Evolutionary conservation across 2,113 vertebrate genomes (phyloP), one percentile per base, ranked within the genome.

Genomic region (Ellobius talpinus): DNA sequence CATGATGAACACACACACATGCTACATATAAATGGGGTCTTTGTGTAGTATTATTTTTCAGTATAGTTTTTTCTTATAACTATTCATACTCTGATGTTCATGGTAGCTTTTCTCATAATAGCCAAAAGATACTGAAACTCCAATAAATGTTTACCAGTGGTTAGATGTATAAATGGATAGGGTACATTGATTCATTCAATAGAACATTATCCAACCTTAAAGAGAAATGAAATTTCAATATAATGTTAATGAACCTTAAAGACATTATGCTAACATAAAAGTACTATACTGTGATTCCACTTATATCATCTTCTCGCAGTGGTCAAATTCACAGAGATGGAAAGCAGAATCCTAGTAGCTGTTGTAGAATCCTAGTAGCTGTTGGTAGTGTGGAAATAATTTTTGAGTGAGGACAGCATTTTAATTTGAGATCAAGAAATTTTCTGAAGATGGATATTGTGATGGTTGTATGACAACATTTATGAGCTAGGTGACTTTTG

Each of bases 1-100:
- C 50, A 76, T 11, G 39, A 90, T 70, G 47, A 26, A 50, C 7
- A 26, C 33, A 42, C 4, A 55, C 10, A 36, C n/a, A 82, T 39
- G 16, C 14, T 31, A 76, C 50, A n/a, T 29, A 77, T 47, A 90
- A 88, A 79, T 84, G 17, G 36, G 36, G 39, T 63, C 58, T 42
- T 63, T 84, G n/a, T 42, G n/a, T 52, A 91, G 42, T 39, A 61
- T 70, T 87, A 19, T 73, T 91, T 90, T 95, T 89, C 66, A 65
- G 39, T 85, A 39, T 61, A 55, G 17, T 31, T 33, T 86, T 82
- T 45, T n/a, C 29, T 66, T 26, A 45, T 8, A 86, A 47, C 29
- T 66, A 47, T 86, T 66, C 39, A 63, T 85, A 65, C 16, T 63
- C 26, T 66, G 81, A 63, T 63, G n/a, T 42, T 61, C 52, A 82